phyloP scores from a whole-genome alignment of 2,113 vertebrate genomes.

The Clarias macrocephalus region DNA sequence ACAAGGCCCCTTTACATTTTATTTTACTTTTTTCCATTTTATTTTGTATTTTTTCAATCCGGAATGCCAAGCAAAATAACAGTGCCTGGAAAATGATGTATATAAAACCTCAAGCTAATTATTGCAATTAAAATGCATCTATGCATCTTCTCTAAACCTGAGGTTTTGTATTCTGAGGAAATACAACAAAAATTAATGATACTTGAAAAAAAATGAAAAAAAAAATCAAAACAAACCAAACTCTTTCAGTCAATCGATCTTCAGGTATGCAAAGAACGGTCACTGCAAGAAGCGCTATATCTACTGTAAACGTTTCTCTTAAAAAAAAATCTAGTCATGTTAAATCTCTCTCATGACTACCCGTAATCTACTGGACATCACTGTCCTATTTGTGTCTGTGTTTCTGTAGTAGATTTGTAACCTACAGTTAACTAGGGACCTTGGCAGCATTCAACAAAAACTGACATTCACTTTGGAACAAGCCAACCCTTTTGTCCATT shows the following conservation, averaged over 20 bases:
- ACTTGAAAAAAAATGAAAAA: constrained; percentile 37
- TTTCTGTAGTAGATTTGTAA: constrained; percentile 69
- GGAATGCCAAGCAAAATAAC: constrained; percentile 73
- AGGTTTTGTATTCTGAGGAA: constrained; percentile 69
- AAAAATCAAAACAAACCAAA: constrained; percentile 14
- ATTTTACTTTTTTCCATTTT: constrained; percentile 51
- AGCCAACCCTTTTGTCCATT: constrained; percentile 62
- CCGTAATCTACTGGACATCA: constrained; percentile 92
- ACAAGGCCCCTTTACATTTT: constrained; percentile 71
- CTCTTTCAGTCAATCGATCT: constrained; percentile 56
- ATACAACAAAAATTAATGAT: constrained; percentile 48
- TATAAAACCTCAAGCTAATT: constrained; percentile 72
- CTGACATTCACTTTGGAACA: constrained; percentile 66
- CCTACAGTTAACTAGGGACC: constrained; percentile 64
- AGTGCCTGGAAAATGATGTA: constrained; percentile 63
- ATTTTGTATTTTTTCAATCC: constrained; percentile 54
- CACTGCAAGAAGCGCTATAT: constrained; percentile 60
- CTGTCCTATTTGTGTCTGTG: constrained; percentile 75
- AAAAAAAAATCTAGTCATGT: constrained; percentile 61
- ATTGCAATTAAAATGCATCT: constrained; percentile 71
- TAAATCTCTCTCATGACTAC: constrained; percentile 85
- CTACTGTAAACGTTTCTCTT: constrained; percentile 64
- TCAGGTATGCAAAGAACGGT: constrained; percentile 59
- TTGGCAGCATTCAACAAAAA: constrained; percentile 63
- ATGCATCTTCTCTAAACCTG: constrained; percentile 70